Percentiles rank a stretch among this genome's conserved stretches.
Evolutionary conservation across 35 echinoderm and acorn worm species (phyloP).

Genomic region (Nesometra sesokonis): DNA sequence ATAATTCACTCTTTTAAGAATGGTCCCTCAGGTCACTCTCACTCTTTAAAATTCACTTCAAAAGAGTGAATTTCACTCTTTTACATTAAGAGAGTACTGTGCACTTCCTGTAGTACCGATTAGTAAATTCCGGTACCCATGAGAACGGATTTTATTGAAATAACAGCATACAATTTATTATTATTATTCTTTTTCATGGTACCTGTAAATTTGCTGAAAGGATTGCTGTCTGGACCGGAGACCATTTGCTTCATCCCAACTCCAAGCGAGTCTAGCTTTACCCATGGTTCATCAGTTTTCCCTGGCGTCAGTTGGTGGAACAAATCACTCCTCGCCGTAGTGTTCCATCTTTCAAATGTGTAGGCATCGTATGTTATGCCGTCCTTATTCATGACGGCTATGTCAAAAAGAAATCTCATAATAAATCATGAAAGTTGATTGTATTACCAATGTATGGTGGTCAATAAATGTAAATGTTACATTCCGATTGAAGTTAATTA

Average conservation of each 20-base stretch:
- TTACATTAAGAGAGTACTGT: too few species aligned
- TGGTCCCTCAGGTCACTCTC: too few species aligned
- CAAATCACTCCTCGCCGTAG: conserved; percentile 31
- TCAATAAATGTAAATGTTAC: background rate
- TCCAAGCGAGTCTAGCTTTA: conserved; percentile 46
- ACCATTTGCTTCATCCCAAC: conserved; percentile 73
- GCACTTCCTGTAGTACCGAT: too few species aligned
- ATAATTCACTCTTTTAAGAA: too few species aligned
- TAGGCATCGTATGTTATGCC: conserved; percentile 79
- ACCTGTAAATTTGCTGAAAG: conserved; percentile 67
- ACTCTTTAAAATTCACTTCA: too few species aligned
- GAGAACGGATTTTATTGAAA: too few species aligned
- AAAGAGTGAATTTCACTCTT: too few species aligned
- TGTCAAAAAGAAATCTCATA: background rate
- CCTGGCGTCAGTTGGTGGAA: conserved; percentile 66
- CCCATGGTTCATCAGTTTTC: conserved; percentile 45
- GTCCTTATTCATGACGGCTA: conserved; percentile 33
- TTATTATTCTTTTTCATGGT: background rate
- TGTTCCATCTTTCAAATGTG: conserved; percentile 76
- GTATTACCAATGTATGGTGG: background rate
- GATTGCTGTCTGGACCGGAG: conserved; percentile 65
- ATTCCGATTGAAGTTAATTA: too few species aligned
- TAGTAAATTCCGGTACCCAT: too few species aligned
- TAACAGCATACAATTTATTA: background rate
- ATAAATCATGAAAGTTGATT: background rate